Percentiles rank a stretch among this genome's conserved stretches.
phyloP scores from a whole-genome alignment of 1,140 invertebrate genomes.

The Melipona quadrifasciata region DNA sequence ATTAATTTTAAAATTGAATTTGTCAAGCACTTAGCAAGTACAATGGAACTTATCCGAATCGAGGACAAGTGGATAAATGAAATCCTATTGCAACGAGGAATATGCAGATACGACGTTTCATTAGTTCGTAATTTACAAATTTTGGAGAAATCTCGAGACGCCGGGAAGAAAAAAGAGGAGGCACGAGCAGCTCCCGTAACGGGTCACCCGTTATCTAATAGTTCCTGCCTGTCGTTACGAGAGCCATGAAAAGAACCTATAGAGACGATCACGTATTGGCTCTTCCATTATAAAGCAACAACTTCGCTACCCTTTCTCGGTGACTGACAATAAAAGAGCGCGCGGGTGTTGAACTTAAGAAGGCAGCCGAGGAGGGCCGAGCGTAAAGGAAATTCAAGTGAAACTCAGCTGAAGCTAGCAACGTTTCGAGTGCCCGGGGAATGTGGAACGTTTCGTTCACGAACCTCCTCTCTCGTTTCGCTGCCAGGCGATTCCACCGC shows the following conservation, averaged over 20 bases:
- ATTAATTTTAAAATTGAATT: no score
- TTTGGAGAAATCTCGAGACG: background rate
- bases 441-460: conserved; percentile 9
- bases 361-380: conserved; percentile 23
- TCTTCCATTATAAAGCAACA: conserved; percentile 62
- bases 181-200: conserved; percentile 3
- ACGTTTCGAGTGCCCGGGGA: background rate
- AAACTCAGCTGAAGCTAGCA: conserved; percentile 11
- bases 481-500: background rate
- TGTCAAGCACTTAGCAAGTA: no score
- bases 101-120: no score
- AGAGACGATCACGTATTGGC: conserved; percentile 69
- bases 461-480: background rate
- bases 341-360: conserved; percentile 44
- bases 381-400: conserved; percentile 5
- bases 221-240: conserved; percentile 25
- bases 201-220: conserved; percentile 51
- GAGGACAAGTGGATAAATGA: no score
- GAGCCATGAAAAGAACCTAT: conserved; percentile 56
- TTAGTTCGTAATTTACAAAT: background rate
- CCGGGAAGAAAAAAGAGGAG: background rate
- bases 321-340: conserved; percentile 42
- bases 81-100: no score
- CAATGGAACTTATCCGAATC: no score
- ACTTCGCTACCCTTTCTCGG: conserved; percentile 46